Evolutionary conservation across 2,797 vertebrate species (phyloP).

Genomic region (Oophaga sylvatica): DNA sequence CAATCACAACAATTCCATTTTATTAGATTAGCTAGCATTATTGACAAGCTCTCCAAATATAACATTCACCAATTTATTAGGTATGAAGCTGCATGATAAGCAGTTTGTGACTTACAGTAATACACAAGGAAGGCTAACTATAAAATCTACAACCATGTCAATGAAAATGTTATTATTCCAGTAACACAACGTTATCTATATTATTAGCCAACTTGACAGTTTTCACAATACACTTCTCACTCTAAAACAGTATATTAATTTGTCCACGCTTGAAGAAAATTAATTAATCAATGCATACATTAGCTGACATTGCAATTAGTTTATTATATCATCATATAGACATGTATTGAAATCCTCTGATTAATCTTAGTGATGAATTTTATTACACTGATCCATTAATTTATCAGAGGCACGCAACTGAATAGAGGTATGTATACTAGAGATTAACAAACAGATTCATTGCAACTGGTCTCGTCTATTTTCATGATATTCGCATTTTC

Average conservation of each 20-base stretch:
- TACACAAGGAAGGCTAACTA: not conserved
- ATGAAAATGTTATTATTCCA: conserved; percentile 37
- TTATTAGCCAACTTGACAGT: conserved; percentile 10
- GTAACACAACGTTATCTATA: conserved; percentile 24
- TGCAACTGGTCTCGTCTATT: too few species aligned
- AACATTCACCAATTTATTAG: conserved; percentile 31
- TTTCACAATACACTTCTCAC: conserved; percentile 1
- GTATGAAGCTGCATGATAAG: conserved; percentile 33
- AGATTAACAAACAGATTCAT: too few species aligned
- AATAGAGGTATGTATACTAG: not conserved
- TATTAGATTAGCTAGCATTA: conserved; percentile 42
- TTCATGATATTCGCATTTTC: too few species aligned
- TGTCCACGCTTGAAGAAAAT: conserved; percentile 16
- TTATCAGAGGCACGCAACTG: not conserved
- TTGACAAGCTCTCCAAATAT: conserved; percentile 37
- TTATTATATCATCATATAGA: conserved; percentile 12
- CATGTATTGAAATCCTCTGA: not conserved
- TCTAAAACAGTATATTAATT: conserved; percentile 31
- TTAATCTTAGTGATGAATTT: conserved; percentile 14
- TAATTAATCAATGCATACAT: conserved; percentile 24
- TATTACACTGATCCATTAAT: not conserved
- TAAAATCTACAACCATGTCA: conserved; percentile 9
- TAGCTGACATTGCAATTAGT: conserved; percentile 6
- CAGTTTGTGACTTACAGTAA: conserved; percentile 29
- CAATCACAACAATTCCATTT: conserved; percentile 6